phyloP scores from a whole-genome alignment of 2,797 vertebrate genomes.

The Dendrocincla fuliginosa region DNA sequence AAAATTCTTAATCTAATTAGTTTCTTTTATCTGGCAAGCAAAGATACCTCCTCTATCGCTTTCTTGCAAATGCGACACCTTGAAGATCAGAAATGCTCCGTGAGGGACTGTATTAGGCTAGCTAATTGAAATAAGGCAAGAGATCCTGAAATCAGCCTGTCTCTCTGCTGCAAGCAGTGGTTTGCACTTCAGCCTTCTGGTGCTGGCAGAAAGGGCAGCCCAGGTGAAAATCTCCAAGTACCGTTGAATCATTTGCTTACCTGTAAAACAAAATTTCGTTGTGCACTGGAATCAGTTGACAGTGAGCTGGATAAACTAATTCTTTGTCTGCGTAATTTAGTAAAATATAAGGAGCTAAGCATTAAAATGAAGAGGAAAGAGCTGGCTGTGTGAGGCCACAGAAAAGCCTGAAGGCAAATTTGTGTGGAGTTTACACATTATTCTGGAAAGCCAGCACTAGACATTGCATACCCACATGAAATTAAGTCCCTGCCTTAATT shows the following conservation, averaged over 20 bases:
- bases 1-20: constrained; percentile 75
- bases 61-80: constrained; percentile 57
- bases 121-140: constrained; percentile 22
- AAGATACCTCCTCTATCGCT: constrained; percentile 34
- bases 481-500: neutral
- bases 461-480: neutral
- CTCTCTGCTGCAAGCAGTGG: neutral
- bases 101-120: neutral
- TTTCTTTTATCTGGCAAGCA: constrained; percentile 68
- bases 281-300: neutral
- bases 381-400: neutral
- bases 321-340: accelerated
- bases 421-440: neutral
- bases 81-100: constrained; percentile 69
- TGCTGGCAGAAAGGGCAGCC: neutral
- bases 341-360: neutral
- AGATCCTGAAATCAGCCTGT: neutral
- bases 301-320: neutral
- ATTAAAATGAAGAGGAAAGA: neutral
- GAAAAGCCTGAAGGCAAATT: neutral
- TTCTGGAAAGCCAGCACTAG: neutral
- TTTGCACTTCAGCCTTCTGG: neutral
- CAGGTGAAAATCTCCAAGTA: neutral
- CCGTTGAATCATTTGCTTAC: neutral
- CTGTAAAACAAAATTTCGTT: neutral